Evolutionary conservation across 2,797 vertebrate species (phyloP), one percentile per base, ranked within the genome.

Genomic region (Cryptoblepharus egeriae): DNA sequence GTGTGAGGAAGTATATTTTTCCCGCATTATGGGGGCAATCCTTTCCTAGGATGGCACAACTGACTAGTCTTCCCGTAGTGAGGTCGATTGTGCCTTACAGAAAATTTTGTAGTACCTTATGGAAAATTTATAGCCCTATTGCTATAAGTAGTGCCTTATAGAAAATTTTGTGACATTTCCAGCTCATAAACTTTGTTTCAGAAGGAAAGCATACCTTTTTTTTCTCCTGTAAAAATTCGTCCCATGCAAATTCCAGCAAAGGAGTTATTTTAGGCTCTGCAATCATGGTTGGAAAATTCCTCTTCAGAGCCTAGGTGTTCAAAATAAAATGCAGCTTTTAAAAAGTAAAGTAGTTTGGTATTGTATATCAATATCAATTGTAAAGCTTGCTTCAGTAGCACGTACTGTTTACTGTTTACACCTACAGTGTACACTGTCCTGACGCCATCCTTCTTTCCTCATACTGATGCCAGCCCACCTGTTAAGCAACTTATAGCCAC

Each of bases 171-270:
- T n/a, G n/a, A n/a, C n/a, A n/a, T n/a, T 73, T 75, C 26, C 11
- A 35, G 28, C 2, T 24, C 82, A 73, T 71, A 8, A 11, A 67
- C 64, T 86, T 20, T 65, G 6, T 8, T 69, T 1, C 52, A 37
- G 64, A 63, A 70, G 6, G 68, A 22, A 67, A 58, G 24, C 26
- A 85, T 93, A 96, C 95, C 94, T 93, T 88, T 89, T 95, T 96
- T 75, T 92, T 95, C 86, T 95, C 87, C 71, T 88, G 89, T 70
- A 95, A 88, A 92, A 94, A 96, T 61, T 92, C 88, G 85, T 88
- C 63, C 94, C 94, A 95, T 37, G 93, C 91, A 93, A 94, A 96
- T 86, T 96, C 95, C 75, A 92, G 89, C 74, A 95, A 90, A 64
- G 95, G 95, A 77, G 88, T 73, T 81, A 96, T 63, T 65, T 93